A percentile compares a stretch with the other conserved stretches of the same genome.
These are phyloP conservation scores for Graptemys geographica DNA, from an alignment of 2,797 vertebrate genomes.

Conservation along the genomic window DNA sequence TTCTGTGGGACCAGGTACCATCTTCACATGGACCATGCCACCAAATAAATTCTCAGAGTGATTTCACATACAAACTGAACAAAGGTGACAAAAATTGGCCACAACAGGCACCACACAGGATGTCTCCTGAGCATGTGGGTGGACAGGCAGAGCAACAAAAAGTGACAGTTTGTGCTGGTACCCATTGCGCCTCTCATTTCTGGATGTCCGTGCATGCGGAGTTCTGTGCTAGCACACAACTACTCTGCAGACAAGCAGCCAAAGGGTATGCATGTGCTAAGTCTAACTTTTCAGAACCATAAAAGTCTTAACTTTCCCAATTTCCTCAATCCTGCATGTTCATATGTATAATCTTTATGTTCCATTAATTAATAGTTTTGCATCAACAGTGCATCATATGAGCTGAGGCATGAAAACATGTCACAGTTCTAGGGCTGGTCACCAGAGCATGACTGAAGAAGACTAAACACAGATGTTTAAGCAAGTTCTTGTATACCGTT, in stretches of 20 bases:
- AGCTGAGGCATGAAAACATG: neutral
- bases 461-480: conserved; percentile 41
- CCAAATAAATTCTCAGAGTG: neutral
- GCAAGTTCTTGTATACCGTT: neutral
- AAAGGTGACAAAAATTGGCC: neutral
- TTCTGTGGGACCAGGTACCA: neutral
- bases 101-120: neutral
- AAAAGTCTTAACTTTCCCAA: neutral
- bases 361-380: neutral
- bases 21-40: neutral
- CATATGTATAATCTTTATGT: neutral
- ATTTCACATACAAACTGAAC: neutral
- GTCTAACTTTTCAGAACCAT: neutral
- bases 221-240: neutral
- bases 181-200: neutral
- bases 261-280: neutral
- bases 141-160: neutral
- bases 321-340: no score
- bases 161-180: neutral
- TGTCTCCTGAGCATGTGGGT: neutral
- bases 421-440: neutral
- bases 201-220: no score
- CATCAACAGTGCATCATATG: fast-evolving
- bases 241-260: neutral
- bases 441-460: neutral